These are phyloP conservation scores for Chloromyia formosa DNA, from an alignment of 2,888 invertebrate genomes.

Conservation along the genomic window DNA sequence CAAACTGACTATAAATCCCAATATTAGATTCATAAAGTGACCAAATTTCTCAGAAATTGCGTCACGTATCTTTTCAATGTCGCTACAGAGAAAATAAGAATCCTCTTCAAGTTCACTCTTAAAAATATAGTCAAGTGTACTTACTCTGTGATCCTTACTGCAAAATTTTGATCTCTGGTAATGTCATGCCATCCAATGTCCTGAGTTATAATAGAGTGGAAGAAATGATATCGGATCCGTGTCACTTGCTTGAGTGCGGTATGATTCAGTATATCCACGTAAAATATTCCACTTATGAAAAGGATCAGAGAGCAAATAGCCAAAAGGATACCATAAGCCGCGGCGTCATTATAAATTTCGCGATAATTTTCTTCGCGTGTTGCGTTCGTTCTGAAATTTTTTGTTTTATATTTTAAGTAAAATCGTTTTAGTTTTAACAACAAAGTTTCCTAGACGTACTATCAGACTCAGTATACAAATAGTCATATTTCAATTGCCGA, in stretches of 20 bases:
- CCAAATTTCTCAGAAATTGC: conserved; percentile 87
- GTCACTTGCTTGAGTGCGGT: conserved; percentile 72
- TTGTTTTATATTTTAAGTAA: too few relatives aligned
- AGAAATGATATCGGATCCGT: conserved; percentile 70
- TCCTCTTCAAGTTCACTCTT: too few relatives aligned
- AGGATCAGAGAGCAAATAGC: conserved; percentile 68
- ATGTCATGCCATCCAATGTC: conserved; percentile 80
- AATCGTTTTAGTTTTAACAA: too few relatives aligned
- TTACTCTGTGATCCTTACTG: conserved; percentile 79
- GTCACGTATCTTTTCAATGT: conserved; percentile 81
- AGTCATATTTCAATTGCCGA: neutral
- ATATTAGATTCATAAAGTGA: conserved; percentile 71
- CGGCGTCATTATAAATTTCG: conserved; percentile 73
- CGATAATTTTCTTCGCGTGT: conserved; percentile 66
- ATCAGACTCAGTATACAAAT: too few relatives aligned
- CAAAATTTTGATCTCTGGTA: conserved; percentile 76
- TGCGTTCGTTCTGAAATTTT: conserved; percentile 67
- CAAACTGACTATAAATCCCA: conserved; percentile 67
- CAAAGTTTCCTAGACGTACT: too few relatives aligned
- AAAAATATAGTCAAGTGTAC: too few relatives aligned
- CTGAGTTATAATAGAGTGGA: conserved; percentile 73
- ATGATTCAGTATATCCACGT: conserved; percentile 74
- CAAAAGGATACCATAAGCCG: conserved; percentile 73
- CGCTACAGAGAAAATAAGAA: conserved; percentile 66
- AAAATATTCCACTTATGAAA: conserved; percentile 71